Percentiles rank a stretch among this genome's conserved stretches.
Conservation (phyloP, 2,888 invertebrate genomes). For the Phortica magna region DNA sequence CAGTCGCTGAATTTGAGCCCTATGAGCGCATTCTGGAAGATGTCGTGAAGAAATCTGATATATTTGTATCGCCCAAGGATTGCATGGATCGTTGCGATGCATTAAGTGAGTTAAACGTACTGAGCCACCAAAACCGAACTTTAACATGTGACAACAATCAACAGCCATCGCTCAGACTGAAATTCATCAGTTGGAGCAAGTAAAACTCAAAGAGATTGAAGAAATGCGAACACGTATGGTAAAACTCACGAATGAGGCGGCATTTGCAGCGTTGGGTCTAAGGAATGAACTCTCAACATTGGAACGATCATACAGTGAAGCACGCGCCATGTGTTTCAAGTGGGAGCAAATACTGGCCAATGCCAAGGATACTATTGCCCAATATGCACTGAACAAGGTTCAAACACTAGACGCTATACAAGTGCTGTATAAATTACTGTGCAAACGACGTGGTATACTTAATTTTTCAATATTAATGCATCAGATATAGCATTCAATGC, state of each 20-base stretch:
- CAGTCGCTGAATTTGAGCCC: constrained; percentile 66
- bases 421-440: constrained; percentile 64
- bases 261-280: constrained; percentile 64
- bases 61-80: constrained; percentile 67
- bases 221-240: constrained; percentile 67
- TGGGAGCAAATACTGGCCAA: constrained; percentile 68
- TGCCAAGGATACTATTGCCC: constrained; percentile 61
- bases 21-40: constrained; percentile 68
- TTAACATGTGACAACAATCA: neutral
- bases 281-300: constrained; percentile 68
- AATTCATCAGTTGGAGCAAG: constrained; percentile 9
- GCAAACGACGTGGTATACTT: constrained; percentile 58
- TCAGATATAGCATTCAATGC: neutral
- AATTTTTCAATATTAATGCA: neutral
- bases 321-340: constrained; percentile 62
- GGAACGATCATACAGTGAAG: constrained; percentile 62
- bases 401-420: constrained; percentile 67
- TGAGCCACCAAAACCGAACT: neutral
- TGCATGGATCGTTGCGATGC: constrained; percentile 73
- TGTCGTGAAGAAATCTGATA: constrained; percentile 62
- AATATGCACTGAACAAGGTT: constrained; percentile 60
- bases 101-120: constrained; percentile 56
- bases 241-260: constrained; percentile 67
- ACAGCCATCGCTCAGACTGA: constrained; percentile 15
- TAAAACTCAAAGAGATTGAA: constrained; percentile 62